Evolutionary conservation across 1,140 invertebrate species (phyloP).

Genomic region (Eupristina koningsbergeri): DNA sequence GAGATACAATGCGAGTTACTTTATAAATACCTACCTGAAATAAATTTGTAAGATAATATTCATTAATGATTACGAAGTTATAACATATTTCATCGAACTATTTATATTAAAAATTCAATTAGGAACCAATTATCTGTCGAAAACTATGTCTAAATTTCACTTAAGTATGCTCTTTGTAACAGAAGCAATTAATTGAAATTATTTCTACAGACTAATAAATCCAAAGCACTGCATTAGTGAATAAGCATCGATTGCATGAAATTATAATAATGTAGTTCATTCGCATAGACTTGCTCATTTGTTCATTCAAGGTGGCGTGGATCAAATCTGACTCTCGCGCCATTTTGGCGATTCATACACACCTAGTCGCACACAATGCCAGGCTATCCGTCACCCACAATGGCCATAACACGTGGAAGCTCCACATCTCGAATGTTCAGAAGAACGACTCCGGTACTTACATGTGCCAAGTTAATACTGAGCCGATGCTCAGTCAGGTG

Average conservation of each 20-base stretch:
- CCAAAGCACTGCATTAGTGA: background rate
- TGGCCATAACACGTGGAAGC: constrained; percentile 92
- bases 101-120: too few relatives aligned
- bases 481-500: constrained; percentile 92
- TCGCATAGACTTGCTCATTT: background rate
- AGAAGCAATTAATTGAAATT: too few relatives aligned
- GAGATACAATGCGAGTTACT: too few relatives aligned
- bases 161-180: too few relatives aligned
- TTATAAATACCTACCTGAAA: too few relatives aligned
- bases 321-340: constrained; percentile 92
- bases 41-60: too few relatives aligned
- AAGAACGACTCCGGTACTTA: constrained; percentile 90
- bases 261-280: background rate
- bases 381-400: constrained; percentile 89
- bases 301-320: constrained; percentile 85
- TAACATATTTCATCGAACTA: too few relatives aligned
- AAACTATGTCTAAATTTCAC: too few relatives aligned
- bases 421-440: constrained; percentile 90
- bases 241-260: background rate
- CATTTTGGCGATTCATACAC: constrained; percentile 90
- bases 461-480: constrained; percentile 94
- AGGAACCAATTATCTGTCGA: too few relatives aligned
- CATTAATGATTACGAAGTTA: too few relatives aligned
- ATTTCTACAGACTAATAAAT: background rate
- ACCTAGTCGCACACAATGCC: constrained; percentile 90